These are phyloP conservation scores for Microctenopoma stevenorrisi DNA, from an alignment of 2,797 vertebrate species.

Conservation along the genomic window DNA sequence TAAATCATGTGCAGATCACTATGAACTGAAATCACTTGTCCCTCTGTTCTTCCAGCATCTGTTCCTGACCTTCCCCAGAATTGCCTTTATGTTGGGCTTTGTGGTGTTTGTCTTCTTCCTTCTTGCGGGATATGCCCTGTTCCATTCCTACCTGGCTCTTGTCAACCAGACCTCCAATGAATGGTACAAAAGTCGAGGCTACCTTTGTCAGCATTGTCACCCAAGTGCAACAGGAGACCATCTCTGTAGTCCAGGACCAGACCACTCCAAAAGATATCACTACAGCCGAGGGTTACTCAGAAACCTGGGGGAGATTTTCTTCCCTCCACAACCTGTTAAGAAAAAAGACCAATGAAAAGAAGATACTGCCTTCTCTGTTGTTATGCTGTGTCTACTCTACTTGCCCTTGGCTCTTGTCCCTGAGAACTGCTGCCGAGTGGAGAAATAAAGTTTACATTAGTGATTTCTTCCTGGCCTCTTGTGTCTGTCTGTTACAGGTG, in stretches of 20 bases:
- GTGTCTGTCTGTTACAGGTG: background rate
- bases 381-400: conserved; percentile 29
- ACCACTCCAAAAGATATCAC: conserved; percentile 74
- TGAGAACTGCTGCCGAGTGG: conserved; percentile 1
- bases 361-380: background rate
- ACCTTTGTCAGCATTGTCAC: conserved; percentile 77
- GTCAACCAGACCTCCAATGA: conserved; percentile 95
- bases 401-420: background rate
- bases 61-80: conserved; percentile 94
- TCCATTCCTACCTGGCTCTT: conserved; percentile 86
- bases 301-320: conserved; percentile 84
- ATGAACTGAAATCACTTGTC: background rate
- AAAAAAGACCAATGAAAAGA: conserved; percentile 79
- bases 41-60: conserved; percentile 84
- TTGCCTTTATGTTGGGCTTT: conserved; percentile 95
- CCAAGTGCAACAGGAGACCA: conserved; percentile 52
- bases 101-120: conserved; percentile 89
- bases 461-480: background rate
- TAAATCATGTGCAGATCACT: background rate
- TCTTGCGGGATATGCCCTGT: conserved; percentile 88
- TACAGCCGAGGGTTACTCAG: conserved; percentile 80
- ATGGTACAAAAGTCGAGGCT: conserved; percentile 87
- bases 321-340: conserved; percentile 62
- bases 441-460: conserved; percentile 45
- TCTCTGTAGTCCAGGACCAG: conserved; percentile 44